Percentiles rank a stretch among this genome's conserved stretches.
Conservation (phyloP, 2,113 vertebrate species). For the Siniperca chuatsi region DNA sequence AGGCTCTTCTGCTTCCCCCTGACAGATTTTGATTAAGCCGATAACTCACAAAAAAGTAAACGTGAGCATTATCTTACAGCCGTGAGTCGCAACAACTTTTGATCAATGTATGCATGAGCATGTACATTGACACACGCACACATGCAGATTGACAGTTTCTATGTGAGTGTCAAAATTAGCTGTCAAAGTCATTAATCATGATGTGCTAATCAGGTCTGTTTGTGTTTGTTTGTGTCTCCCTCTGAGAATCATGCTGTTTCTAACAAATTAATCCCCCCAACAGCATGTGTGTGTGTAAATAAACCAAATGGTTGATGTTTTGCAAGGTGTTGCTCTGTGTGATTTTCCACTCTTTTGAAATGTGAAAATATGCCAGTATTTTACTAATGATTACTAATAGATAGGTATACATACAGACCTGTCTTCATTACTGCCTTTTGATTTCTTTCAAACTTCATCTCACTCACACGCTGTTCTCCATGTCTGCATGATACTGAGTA, state of each 20-base stretch:
- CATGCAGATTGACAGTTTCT: not conserved
- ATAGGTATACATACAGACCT: slow-evolving; percentile 1
- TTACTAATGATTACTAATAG: slow-evolving; percentile 36
- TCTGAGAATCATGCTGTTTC: slow-evolving; percentile 69
- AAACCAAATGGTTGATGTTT: slow-evolving; percentile 49
- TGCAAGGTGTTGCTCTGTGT: slow-evolving; percentile 51
- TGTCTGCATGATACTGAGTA: not conserved
- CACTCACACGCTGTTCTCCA: no score
- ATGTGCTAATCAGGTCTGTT: slow-evolving; percentile 72
- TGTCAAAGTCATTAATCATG: slow-evolving; percentile 66
- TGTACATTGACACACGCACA: not conserved
- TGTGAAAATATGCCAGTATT: slow-evolving; percentile 27
- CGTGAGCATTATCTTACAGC: not conserved
- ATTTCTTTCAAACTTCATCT: slow-evolving; percentile 15
- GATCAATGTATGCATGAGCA: slow-evolving; percentile 35
- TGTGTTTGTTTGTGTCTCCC: slow-evolving; percentile 64
- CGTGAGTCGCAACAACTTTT: slow-evolving; percentile 7
- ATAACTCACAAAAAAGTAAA: not conserved
- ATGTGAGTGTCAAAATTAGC: slow-evolving; percentile 37
- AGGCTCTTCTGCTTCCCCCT: not conserved
- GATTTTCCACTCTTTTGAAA: slow-evolving; percentile 39
- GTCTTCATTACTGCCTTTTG: not conserved
- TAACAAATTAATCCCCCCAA: slow-evolving; percentile 69
- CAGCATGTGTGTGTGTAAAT: slow-evolving; percentile 44
- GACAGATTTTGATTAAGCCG: slow-evolving; percentile 20